These are phyloP conservation scores for Saccopteryx leptura DNA, from an alignment of 2,113 vertebrate species.

Conservation along the genomic window DNA sequence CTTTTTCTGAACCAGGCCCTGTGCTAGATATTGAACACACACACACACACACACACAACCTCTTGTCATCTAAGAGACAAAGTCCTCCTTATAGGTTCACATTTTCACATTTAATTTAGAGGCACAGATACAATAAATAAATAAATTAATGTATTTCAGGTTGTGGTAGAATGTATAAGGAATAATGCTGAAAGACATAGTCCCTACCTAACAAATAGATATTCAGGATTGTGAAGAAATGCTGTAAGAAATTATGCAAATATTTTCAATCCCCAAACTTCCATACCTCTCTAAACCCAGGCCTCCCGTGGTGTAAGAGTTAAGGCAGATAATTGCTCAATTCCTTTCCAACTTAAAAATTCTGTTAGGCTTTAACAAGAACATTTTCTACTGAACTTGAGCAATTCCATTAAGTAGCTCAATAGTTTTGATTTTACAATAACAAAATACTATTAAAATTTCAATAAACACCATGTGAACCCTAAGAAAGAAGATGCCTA, in stretches of 20 bases:
- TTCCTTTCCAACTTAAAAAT: conserved; percentile 35
- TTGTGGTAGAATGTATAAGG: neutral
- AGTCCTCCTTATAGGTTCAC: neutral
- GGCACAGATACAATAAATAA: neutral
- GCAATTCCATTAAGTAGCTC: conserved; percentile 3
- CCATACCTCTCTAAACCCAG: neutral
- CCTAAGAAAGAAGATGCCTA: neutral
- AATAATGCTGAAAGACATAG: neutral
- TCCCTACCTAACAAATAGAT: neutral
- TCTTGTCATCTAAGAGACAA: neutral
- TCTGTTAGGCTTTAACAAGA: conserved; percentile 13
- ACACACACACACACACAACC: neutral
- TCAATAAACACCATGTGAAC: neutral
- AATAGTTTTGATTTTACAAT: conserved; percentile 14
- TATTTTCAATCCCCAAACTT: conserved; percentile 4
- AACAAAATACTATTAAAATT: conserved; percentile 43
- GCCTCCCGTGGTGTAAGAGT: neutral
- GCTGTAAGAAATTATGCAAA: neutral
- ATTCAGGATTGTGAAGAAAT: neutral
- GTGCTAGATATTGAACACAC: neutral
- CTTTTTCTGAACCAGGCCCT: neutral
- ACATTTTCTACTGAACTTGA: conserved; percentile 21
- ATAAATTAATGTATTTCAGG: neutral
- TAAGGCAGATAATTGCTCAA: neutral
- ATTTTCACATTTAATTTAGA: neutral